Evolutionary conservation across 2,888 invertebrate species (phyloP), one percentile per base, ranked within the genome.

Genomic region (Entomobrya proxima): DNA sequence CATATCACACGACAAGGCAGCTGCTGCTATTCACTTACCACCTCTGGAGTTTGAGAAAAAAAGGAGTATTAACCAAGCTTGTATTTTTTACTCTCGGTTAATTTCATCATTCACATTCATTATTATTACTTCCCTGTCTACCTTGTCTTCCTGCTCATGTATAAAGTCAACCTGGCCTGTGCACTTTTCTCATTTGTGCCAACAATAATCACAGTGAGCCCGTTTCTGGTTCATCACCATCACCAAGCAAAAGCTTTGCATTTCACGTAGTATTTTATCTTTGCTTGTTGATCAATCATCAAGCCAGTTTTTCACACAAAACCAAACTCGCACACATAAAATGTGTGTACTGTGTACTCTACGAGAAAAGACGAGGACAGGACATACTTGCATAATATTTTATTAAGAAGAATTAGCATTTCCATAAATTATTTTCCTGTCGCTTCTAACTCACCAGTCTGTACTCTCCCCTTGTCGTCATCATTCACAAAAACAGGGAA

Each of bases 221-320:
- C 13, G n/a, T 74, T n/a, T 74, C 24, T 55, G 27, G 24, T 30
- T 30, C 27, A 72, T 40, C 44, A 11, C 44, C 37, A 67, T 21
- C 35, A 67, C 47, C 13, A 9, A 13, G 15, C 47, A 47, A 47
- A 4, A 47, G 13, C 1, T 61, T 2, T 67, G 67, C 15, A 61
- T 67, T 40, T 40, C 44, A 40, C 9, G 44, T 11, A 11, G 9
- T n/a, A 47, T 72, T 61, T 44, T 47, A 72, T 52, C 74, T 27
- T 64, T 61, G 32, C 82, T 75, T 82, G 82, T 61, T 75, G 82
- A 76, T 76, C 83, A 50, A 64, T 83, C 83, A 83, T 76, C 83
- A 76, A 76, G 64, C 83, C 76, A 67, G 83, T 83, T 83, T 83
- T 75, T 52, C 64, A 72, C 58, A 67, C 76, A 74, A n/a, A n/a